Evolutionary conservation across 1,140 invertebrate species (phyloP), one percentile per base, ranked within the genome.

Genomic region (Halictus rubicundus): DNA sequence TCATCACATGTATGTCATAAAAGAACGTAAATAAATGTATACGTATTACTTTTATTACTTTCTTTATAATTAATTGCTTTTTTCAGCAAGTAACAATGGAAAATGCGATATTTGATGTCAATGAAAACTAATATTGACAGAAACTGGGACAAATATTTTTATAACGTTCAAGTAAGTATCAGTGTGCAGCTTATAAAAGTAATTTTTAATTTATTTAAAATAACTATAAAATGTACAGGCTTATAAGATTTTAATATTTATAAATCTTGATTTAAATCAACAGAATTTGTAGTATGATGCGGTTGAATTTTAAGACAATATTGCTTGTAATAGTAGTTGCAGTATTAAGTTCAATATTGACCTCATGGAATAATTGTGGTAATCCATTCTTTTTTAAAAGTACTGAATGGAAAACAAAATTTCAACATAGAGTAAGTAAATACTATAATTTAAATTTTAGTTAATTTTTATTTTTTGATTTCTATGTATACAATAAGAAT

Each of bases 401-500:
- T 65, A 25, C 81, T 52, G 85, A 90, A 66, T 91, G 90, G 90
- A 91, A 95, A 91, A 92, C 95, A 42, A 95, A 96, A 82, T 93
- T 97, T 86, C 88, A 79, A 75, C 89, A 89, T 83, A 92, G 89
- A 78, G 91, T 90, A 82, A 81, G 64, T 71, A 25, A 76, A 84
- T 68, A 46, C 75, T 46, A 7, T 49, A 60, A 59, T 77, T 61
- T 32, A 21, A 23, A 27, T 59, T 0, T 8, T 25, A 46, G 60
- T 19, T 69, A 39, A 39, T 65, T 52, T 60, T 16, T 10, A 14
- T 1, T 49, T 16, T 2, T n/a, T n/a, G n/a, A 14, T 49, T 49
- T 49, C 16, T 0, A 49, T 10, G 46, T 49, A 49, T 49, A 49
- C 16, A 14, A 49, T n/a, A n/a, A n/a, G n/a, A n/a, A n/a, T n/a